Conservation (phyloP, 2,113 vertebrate genomes). For the Cebus imitator region DNA sequence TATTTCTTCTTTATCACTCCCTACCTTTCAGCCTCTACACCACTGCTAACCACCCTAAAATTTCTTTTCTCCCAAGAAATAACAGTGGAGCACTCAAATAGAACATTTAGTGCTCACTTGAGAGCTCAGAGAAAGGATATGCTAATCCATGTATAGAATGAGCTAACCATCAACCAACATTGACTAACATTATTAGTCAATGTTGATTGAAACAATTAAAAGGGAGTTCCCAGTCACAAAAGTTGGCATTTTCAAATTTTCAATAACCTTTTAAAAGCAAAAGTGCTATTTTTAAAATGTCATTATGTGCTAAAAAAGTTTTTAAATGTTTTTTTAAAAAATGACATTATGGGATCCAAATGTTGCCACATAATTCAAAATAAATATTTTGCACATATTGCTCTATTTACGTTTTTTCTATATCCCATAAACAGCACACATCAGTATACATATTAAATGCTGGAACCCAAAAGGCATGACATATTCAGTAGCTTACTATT, state of each 20-base stretch:
- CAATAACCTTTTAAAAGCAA: not conserved
- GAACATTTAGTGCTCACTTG: not conserved
- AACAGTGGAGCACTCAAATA: not conserved
- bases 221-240: not conserved
- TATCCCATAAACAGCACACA: not conserved
- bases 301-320: not conserved
- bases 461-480: conserved; percentile 50
- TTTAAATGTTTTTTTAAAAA: not conserved
- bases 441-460: conserved; percentile 44
- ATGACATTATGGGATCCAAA: not conserved
- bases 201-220: not conserved
- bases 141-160: not conserved
- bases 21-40: not conserved
- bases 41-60: not conserved
- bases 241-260: not conserved
- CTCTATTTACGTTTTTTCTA: conserved; percentile 7
- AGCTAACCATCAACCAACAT: not conserved
- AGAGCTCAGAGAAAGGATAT: not conserved
- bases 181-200: not conserved
- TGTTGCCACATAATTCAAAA: conserved; percentile 42
- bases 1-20: not conserved
- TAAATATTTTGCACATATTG: conserved; percentile 59
- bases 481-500: conserved; percentile 43
- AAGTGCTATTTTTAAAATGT: conserved; percentile 2
- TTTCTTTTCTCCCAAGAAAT: not conserved